phyloP scores from a whole-genome alignment of 2,113 vertebrate genomes.

The Corythornis vintsioides region DNA sequence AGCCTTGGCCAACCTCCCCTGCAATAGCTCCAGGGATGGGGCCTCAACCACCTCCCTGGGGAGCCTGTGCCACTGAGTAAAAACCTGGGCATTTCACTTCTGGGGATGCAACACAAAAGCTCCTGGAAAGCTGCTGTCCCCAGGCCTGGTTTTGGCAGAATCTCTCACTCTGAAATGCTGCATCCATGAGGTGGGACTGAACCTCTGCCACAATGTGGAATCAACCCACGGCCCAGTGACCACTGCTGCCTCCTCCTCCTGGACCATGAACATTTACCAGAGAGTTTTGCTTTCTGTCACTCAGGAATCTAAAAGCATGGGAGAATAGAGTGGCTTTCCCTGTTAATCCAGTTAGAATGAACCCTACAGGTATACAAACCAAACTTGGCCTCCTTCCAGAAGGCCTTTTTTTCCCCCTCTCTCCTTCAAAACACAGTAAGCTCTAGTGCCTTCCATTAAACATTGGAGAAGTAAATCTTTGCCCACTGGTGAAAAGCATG shows the following conservation, averaged over 20 bases:
- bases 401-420: neutral
- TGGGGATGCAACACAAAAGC: neutral
- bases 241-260: neutral
- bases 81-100: neutral
- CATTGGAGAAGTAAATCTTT: slow-evolving; percentile 50
- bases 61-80: neutral
- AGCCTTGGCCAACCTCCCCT: no score
- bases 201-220: neutral
- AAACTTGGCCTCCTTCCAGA: neutral
- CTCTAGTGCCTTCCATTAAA: slow-evolving; percentile 40
- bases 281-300: neutral
- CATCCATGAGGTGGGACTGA: neutral
- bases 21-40: no score
- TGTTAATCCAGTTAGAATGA: neutral
- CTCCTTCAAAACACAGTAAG: slow-evolving; percentile 25
- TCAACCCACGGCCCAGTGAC: neutral
- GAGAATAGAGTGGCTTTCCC: neutral
- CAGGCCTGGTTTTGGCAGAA: neutral
- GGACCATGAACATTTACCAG: neutral
- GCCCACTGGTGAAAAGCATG: slow-evolving; percentile 56
- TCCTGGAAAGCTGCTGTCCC: neutral
- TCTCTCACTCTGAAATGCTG: neutral
- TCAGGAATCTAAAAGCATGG: neutral
- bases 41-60: no score
- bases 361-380: neutral